Base-by-base conservation (phyloP, 2,797 vertebrate genomes). In the Rhinogobio ventralis region DNA sequence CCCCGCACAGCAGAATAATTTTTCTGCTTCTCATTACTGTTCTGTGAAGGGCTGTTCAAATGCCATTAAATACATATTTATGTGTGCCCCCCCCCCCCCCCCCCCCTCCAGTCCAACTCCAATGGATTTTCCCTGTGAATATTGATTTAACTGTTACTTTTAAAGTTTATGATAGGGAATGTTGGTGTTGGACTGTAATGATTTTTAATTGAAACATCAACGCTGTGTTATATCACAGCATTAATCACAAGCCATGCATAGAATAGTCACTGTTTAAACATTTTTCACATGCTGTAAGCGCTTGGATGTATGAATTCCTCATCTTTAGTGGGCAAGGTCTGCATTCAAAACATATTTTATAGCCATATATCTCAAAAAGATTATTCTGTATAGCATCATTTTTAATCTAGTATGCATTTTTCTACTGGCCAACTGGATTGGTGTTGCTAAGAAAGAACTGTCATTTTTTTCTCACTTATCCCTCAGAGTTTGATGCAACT, bases 61-160 rank as follows among this genome's bases (percentile, higher is more conserved):
- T 82, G 73, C 79, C 62, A 89, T 86, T 85, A 87, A 92, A 91
- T 89, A 64, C 82, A 86, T 88, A 90, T 91, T 90, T 89, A 86
- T 66, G 81, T 82, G 72, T 82, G 45, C 73, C 83, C 82, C 75
- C 69, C 11, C 42, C 25, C 19, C 9, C 42, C 79, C 79, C 73
- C 2, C 45, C n/a, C 45, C 19, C 28, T 33, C 53, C 17, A 73
- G 69, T 72, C 83, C 76, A 79, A 66, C 85, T 46, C 7, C 49
- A 84, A 85, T 79, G 36, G 62, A 85, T 89, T 90, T 91, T 76
- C 53, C 64, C 64, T 53, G 75, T 71, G 39, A 64, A 86, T 83
- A 87, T 87, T 78, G 28, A 89, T 90, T 90, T 89, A 53, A 82
- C 57, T 76, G 71, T 78, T 75, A 86, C 75, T 74, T 87, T 86